Evolutionary conservation across 2,888 invertebrate genomes (phyloP).

Genomic region (Heliconius erato): DNA sequence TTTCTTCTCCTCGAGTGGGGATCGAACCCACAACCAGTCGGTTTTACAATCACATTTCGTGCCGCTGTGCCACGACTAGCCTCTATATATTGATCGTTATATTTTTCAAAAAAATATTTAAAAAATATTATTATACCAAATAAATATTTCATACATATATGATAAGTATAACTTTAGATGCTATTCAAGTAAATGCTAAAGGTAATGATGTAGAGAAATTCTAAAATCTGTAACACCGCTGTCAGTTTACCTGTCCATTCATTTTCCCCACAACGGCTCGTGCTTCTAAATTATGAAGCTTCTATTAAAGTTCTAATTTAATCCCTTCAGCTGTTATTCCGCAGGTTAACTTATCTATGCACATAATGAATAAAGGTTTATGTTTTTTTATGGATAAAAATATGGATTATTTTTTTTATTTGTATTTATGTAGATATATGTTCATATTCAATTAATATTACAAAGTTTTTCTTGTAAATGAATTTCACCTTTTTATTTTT

Average conservation of each 20-base stretch:
- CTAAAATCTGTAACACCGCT: conserved; percentile 18
- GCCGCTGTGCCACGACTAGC: too few relatives aligned
- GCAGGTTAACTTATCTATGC: neutral
- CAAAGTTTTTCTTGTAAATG: neutral
- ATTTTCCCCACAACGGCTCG: conserved; percentile 11
- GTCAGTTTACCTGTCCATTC: conserved; percentile 18
- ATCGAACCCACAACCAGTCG: too few relatives aligned
- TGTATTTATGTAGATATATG: neutral
- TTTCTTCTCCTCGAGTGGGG: too few relatives aligned
- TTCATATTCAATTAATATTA: neutral
- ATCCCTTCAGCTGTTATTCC: conserved; percentile 1
- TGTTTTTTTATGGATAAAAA: neutral
- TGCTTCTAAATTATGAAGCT: conserved; percentile 21
- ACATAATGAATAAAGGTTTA: neutral
- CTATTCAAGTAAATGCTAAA: conserved; percentile 11
- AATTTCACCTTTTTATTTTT: neutral
- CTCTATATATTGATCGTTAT: too few relatives aligned
- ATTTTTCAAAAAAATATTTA: too few relatives aligned
- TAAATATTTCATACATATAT: too few relatives aligned
- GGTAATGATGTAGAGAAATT: conserved; percentile 20
- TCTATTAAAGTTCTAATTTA: neutral
- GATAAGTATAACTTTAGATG: neutral
- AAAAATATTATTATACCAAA: too few relatives aligned
- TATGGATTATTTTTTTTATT: neutral
- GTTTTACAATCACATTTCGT: too few relatives aligned